Evolutionary conservation across 2,888 invertebrate genomes (phyloP).

Genomic region (Aleiodes alternator): DNA sequence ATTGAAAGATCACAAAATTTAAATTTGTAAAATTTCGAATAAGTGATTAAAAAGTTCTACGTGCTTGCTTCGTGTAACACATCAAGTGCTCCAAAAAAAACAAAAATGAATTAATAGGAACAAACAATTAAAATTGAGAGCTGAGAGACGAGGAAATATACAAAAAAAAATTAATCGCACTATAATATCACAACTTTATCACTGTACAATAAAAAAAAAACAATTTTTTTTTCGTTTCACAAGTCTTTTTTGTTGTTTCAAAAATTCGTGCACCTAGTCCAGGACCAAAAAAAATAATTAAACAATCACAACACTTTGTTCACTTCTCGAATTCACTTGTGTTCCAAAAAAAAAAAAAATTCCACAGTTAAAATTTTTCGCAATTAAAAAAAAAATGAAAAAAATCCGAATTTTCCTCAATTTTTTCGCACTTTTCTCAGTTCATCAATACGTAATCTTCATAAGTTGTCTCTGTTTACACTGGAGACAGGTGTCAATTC

Average conservation of each 20-base stretch:
- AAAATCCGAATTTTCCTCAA: conserved; percentile 2
- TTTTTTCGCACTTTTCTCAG: not conserved
- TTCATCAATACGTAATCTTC: not conserved
- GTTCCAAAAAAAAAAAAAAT: not conserved
- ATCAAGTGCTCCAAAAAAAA: conserved; percentile 1
- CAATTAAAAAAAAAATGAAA: conserved; percentile 16
- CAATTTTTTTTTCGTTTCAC: conserved; percentile 18
- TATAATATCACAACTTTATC: conserved; percentile 52
- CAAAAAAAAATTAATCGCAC: conserved; percentile 49
- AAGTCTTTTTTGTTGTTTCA: conserved; percentile 8
- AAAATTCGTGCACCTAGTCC: conserved; percentile 28
- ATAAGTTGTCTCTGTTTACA: not conserved
- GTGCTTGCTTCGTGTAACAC: conserved; percentile 21
- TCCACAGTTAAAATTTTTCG: not conserved
- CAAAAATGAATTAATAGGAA: conserved; percentile 38
- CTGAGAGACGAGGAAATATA: conserved; percentile 34
- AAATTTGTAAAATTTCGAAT: not conserved
- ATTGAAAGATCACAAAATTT: not conserved
- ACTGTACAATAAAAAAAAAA: conserved; percentile 34
- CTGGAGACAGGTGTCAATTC: conserved; percentile 9
- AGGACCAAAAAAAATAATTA: not conserved
- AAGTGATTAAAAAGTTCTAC: conserved; percentile 23
- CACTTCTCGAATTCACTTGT: not conserved
- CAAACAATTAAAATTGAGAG: conserved; percentile 32
- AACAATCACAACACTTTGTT: conserved; percentile 16